Evolutionary conservation across 2,797 vertebrate genomes (phyloP).

Genomic region (Calcarius lapponicus): DNA sequence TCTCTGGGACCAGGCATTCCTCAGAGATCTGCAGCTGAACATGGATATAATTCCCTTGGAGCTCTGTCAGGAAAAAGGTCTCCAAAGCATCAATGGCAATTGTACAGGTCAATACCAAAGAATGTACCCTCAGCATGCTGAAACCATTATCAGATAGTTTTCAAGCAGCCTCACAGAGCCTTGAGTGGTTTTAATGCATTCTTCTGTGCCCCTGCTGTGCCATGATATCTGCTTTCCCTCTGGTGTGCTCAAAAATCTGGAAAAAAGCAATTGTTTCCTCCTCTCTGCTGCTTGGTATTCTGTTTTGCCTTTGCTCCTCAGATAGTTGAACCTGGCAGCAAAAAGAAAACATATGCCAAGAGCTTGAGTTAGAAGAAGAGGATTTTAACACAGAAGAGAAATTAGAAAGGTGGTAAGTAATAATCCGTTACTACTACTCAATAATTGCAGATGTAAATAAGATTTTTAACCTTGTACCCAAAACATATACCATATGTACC

Average conservation of each 20-base stretch:
- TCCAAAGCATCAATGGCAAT: not conserved
- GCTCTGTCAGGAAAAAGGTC: not conserved
- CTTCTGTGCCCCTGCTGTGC: not conserved
- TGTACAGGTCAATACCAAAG: accelerated
- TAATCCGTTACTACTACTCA: not conserved
- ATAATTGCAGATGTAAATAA: not conserved
- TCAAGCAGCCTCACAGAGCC: not conserved
- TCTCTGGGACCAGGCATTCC: not conserved
- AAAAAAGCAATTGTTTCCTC: not conserved
- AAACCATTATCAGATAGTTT: not conserved
- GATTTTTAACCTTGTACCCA: not conserved
- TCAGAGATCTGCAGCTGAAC: not conserved
- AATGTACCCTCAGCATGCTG: not conserved
- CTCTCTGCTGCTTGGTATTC: not conserved
- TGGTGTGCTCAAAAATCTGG: not conserved
- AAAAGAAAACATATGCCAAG: not conserved
- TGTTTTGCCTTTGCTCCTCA: not conserved
- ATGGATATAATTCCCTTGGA: too few relatives aligned
- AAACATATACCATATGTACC: not conserved
- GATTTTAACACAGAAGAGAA: not conserved
- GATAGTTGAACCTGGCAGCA: not conserved
- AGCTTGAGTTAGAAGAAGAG: not conserved
- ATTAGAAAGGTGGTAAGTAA: not conserved
- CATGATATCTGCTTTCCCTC: not conserved
- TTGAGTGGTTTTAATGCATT: not conserved